Evolutionary conservation across 2,797 vertebrate genomes (phyloP).

Genomic region (Ambastaia sidthimunki): DNA sequence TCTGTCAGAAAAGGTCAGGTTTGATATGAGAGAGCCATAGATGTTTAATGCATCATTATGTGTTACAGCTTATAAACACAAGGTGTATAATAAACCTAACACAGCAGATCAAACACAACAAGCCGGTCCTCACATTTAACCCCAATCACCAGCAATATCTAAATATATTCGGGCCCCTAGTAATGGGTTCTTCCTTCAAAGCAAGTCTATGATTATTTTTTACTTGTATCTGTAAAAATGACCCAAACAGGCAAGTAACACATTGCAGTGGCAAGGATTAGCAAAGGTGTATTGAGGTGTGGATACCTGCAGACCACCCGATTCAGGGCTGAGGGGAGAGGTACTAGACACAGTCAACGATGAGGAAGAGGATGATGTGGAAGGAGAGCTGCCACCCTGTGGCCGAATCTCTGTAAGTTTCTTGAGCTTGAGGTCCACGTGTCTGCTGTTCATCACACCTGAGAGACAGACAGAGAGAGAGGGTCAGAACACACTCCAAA

Average conservation of each 20-base stretch:
- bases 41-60: constrained; percentile 56
- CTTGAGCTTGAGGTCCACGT: constrained; percentile 91
- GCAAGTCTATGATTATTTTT: not conserved
- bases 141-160: not conserved
- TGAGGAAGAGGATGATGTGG: constrained; percentile 77
- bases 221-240: not conserved
- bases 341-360: constrained; percentile 70
- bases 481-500: not conserved
- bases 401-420: constrained; percentile 86
- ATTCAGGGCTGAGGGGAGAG: constrained; percentile 78
- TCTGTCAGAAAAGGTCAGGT: constrained; percentile 71
- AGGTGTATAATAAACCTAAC: constrained; percentile 8
- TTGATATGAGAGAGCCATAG: constrained; percentile 61
- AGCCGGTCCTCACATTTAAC: not conserved
- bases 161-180: not conserved
- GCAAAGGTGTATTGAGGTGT: not conserved
- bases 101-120: not conserved
- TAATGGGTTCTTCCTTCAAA: too few species aligned
- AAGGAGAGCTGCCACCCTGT: constrained; percentile 84
- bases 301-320: constrained; percentile 78
- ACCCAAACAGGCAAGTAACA: not conserved
- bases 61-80: constrained; percentile 58
- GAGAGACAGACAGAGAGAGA: constrained; percentile 23
- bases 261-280: not conserved
- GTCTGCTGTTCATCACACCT: constrained; percentile 89